Conservation (phyloP, 2,113 vertebrate genomes). For the Psammodynastes pulverulentus region DNA sequence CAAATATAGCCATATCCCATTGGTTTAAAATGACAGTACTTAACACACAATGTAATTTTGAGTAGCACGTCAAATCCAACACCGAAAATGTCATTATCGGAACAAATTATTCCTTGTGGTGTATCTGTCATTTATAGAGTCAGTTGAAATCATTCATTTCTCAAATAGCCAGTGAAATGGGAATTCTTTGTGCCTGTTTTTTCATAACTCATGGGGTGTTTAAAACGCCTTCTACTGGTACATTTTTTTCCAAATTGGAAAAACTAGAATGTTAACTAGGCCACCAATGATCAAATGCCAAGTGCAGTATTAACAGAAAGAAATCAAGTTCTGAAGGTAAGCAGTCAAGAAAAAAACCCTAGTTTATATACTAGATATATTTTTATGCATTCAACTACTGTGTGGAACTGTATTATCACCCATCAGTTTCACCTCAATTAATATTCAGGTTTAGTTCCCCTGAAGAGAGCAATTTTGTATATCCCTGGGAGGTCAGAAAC, state of each 20-base stretch:
- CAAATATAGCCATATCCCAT: not conserved
- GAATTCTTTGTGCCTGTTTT: not conserved
- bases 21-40: not conserved
- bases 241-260: not conserved
- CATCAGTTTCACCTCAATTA: not conserved
- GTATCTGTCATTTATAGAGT: not conserved
- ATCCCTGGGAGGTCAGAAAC: not conserved
- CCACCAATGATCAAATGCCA: not conserved
- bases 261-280: not conserved
- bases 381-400: not conserved
- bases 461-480: not conserved
- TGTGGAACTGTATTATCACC: not conserved
- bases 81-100: not conserved
- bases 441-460: not conserved
- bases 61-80: not conserved
- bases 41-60: not conserved
- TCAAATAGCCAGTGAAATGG: not conserved
- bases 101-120: not conserved
- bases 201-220: not conserved
- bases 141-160: not conserved
- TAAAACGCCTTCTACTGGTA: not conserved
- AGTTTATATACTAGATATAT: not conserved
- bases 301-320: not conserved
- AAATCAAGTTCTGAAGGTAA: not conserved
- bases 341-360: not conserved